A percentile compares a stretch with the other conserved stretches of the same genome.
phyloP scores from a whole-genome alignment of 2,113 vertebrate species.

The Rhinogobius similis region DNA sequence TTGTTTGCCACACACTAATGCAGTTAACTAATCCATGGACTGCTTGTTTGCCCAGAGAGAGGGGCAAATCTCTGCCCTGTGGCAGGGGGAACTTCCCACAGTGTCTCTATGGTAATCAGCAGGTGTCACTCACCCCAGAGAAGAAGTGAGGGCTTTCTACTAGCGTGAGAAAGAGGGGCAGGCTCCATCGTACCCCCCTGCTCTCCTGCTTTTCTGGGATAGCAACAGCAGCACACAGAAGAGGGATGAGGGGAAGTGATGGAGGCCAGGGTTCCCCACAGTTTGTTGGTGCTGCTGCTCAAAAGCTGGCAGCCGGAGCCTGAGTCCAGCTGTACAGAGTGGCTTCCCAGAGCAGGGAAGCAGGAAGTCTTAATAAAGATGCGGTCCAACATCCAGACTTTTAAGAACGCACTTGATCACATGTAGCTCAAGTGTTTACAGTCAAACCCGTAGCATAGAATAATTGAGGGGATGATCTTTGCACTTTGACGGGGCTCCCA shows the following conservation, averaged over 20 bases:
- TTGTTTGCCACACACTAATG: slow-evolving; percentile 77
- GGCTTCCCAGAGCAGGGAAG: slow-evolving; percentile 31
- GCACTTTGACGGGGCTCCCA: slow-evolving; percentile 60
- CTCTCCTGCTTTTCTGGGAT: slow-evolving; percentile 55
- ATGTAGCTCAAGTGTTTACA: not conserved
- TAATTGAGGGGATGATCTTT: slow-evolving; percentile 27
- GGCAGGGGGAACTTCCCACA: slow-evolving; percentile 79
- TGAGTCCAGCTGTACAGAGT: slow-evolving; percentile 75
- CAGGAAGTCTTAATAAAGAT: slow-evolving; percentile 24
- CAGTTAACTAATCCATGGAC: slow-evolving; percentile 80
- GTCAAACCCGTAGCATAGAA: slow-evolving; percentile 11
- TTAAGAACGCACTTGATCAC: slow-evolving; percentile 34
- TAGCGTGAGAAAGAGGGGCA: slow-evolving; percentile 87
- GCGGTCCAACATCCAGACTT: slow-evolving; percentile 41
- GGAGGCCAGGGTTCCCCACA: slow-evolving; percentile 60
- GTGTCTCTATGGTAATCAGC: slow-evolving; percentile 91
- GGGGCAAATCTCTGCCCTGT: slow-evolving; percentile 72
- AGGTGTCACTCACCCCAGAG: slow-evolving; percentile 86
- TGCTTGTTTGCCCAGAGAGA: slow-evolving; percentile 77
- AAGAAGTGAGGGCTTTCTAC: slow-evolving; percentile 84
- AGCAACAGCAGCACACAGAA: slow-evolving; percentile 64
- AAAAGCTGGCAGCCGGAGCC: slow-evolving; percentile 51
- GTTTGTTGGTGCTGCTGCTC: slow-evolving; percentile 82
- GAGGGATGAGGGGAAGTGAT: slow-evolving; percentile 62
- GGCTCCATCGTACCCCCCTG: slow-evolving; percentile 60